phyloP scores from a whole-genome alignment of 1,140 invertebrate species.

The Apocrypta bakeri region DNA sequence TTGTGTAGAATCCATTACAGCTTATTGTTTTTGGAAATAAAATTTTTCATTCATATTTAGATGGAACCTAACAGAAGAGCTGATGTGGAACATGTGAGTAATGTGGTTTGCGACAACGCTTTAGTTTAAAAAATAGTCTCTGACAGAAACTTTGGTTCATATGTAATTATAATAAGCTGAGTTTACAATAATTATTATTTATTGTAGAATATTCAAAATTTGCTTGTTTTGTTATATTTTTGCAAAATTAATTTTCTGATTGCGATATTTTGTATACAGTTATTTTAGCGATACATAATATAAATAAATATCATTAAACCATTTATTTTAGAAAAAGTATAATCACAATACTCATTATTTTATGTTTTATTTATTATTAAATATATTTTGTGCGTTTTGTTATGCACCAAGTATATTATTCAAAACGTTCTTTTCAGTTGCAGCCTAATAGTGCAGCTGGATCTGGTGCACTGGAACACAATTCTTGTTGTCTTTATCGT shows the following conservation, averaged over 20 bases:
- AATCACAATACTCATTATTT: slow-evolving; percentile 52
- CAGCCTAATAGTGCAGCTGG: slow-evolving; percentile 94
- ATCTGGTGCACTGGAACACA: slow-evolving; percentile 96
- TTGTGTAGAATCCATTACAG: neutral
- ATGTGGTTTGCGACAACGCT: slow-evolving; percentile 48
- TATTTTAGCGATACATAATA: neutral
- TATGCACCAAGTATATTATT: slow-evolving; percentile 20
- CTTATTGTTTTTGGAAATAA: slow-evolving; percentile 56
- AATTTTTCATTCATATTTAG: slow-evolving; percentile 73
- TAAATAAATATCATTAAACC: neutral
- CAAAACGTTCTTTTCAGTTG: slow-evolving; percentile 77
- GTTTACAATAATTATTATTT: slow-evolving; percentile 10
- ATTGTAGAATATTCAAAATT: neutral
- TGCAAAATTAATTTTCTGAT: slow-evolving; percentile 13
- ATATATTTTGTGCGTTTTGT: slow-evolving; percentile 44
- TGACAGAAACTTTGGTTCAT: slow-evolving; percentile 49
- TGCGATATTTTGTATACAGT: neutral
- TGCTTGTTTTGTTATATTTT: slow-evolving; percentile 27
- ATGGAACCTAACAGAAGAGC: slow-evolving; percentile 85
- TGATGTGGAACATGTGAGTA: slow-evolving; percentile 76
- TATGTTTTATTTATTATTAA: slow-evolving; percentile 44
- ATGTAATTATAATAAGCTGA: slow-evolving; percentile 3
- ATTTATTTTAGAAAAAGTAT: slow-evolving; percentile 8
- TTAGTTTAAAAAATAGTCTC: slow-evolving; percentile 45
- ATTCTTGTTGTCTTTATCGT: slow-evolving; percentile 92